Evolutionary conservation across 2,797 vertebrate species (phyloP), one percentile per base, ranked within the genome.

Genomic region (Melopsittacus undulatus): DNA sequence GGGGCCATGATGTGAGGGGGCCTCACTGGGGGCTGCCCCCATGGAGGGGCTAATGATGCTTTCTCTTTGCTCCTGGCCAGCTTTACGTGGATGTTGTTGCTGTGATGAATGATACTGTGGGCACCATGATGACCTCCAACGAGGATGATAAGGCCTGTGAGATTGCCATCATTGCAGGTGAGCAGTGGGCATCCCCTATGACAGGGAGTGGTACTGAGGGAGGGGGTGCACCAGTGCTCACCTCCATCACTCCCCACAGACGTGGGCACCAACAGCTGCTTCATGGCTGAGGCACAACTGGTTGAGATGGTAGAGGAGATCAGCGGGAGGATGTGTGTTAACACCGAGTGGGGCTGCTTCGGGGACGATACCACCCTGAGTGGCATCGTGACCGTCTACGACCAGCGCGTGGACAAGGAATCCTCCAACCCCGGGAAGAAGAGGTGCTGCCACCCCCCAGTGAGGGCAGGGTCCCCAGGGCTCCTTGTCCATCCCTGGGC

Each of bases 101-200:
- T 34, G 97, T 99, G 96, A 97, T 99, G 95, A 99, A 99, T 2
- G 98, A 99, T 93, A 98, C 98, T 0, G 98, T 99, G 87, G 98
- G 98, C 54, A 98, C 98, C 15, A 98, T 99, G 98, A 98, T 99
- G 98, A 98, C 98, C 87, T 98, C 98, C 5, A 97, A 97, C 57
- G 97, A 63, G 11, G 76, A 8, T 9, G 89, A 96, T 24, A 87
- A 89, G 75, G 97, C 97, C 12, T 99, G 99, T 66, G 98, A 99
- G 84, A 94, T 99, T 2, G 98, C 97, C 70, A 87, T 99, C 46
- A 83, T 99, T 2, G 92, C 98, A 21, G 98, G 99, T 99, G 95
- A 98, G 96, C 61, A 64, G 30, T 0, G 7, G 29, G 52, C 22
- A 61, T 10, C 7, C 29, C 0, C 0, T 0, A 0, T 63, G 30